These are phyloP conservation scores for Pituophis catenifer DNA, from an alignment of 2,113 vertebrate genomes.

Conservation along the genomic window DNA sequence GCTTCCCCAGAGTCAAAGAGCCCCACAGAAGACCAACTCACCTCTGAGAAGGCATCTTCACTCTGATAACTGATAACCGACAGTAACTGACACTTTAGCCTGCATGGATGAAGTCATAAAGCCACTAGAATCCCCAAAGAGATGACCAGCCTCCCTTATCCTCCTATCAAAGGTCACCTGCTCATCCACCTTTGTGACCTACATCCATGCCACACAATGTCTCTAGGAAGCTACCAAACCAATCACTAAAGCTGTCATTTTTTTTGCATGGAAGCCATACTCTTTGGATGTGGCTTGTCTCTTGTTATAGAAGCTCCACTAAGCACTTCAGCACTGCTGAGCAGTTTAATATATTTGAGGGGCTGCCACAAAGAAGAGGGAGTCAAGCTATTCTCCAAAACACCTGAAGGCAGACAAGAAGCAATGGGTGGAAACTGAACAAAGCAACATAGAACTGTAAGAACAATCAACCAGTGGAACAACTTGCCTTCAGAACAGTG, in stretches of 20 bases:
- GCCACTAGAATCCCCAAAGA: background rate
- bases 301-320: background rate
- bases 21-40: background rate
- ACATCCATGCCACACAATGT: background rate
- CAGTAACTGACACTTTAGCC: background rate
- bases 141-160: background rate
- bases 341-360: background rate
- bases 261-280: background rate
- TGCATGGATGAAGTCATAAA: background rate
- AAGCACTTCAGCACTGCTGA: background rate
- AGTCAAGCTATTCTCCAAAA: too few species aligned
- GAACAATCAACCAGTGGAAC: too few species aligned
- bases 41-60: background rate
- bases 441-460: too few species aligned
- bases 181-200: background rate
- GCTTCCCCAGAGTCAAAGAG: background rate
- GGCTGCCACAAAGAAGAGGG: too few species aligned
- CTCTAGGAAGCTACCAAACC: background rate
- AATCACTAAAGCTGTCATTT: background rate
- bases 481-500: too few species aligned
- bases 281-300: background rate
- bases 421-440: too few species aligned
- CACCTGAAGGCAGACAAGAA: too few species aligned
- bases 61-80: background rate
- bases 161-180: background rate